These are phyloP conservation scores for Solenopsis invicta DNA, from an alignment of 1,140 invertebrate genomes.

Conservation along the genomic window DNA sequence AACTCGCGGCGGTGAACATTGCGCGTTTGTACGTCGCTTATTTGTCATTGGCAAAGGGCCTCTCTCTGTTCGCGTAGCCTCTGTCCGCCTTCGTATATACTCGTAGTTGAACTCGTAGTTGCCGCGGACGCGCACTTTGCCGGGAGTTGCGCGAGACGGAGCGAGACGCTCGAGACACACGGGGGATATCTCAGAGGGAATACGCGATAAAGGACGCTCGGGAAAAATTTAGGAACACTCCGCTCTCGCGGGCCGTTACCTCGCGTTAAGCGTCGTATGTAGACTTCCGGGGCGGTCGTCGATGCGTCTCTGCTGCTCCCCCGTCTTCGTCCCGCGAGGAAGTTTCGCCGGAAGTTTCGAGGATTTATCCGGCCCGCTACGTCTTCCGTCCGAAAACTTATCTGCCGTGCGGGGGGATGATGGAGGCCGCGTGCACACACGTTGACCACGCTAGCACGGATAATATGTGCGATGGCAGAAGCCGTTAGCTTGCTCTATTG, in stretches of 20 bases:
- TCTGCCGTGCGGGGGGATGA: constrained; percentile 49
- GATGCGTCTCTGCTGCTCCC: constrained; percentile 6
- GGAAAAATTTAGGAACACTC: constrained; percentile 61
- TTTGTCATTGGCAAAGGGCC: not conserved
- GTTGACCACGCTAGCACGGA: constrained; percentile 58
- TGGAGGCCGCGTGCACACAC: constrained; percentile 61
- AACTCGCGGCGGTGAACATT: constrained; percentile 12
- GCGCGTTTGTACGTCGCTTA: not conserved
- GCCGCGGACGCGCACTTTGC: not conserved
- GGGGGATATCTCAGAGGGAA: not conserved
- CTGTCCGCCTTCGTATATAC: not conserved
- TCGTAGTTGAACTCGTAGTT: not conserved
- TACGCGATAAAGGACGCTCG: constrained; percentile 28
- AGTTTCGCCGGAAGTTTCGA: constrained; percentile 67
- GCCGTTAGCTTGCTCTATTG: constrained; percentile 81
- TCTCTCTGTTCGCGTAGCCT: no score
- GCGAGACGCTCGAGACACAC: not conserved
- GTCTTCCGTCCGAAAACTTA: constrained; percentile 73
- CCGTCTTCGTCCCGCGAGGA: constrained; percentile 41
- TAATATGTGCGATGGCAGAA: constrained; percentile 75
- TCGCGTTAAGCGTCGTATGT: constrained; percentile 64
- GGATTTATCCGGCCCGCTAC: constrained; percentile 72
- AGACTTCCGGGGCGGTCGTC: constrained; percentile 48
- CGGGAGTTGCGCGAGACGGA: not conserved
- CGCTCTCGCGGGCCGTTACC: constrained; percentile 50